Evolutionary conservation across 1,140 invertebrate genomes (phyloP), one percentile per base, ranked within the genome.

Genomic region (Microplitis mediator): DNA sequence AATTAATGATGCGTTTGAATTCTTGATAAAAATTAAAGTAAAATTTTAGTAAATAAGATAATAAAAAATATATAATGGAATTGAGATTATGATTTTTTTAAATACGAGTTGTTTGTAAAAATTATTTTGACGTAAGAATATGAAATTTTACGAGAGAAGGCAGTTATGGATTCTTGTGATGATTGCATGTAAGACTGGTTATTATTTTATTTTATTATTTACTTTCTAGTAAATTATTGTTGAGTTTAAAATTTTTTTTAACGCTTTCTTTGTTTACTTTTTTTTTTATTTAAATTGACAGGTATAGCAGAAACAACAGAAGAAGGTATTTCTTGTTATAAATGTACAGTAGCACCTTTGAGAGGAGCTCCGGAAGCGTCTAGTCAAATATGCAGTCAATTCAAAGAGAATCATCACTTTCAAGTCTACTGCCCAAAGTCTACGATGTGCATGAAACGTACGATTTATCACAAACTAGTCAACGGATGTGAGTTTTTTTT

Each of bases 401-500:
- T 95, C 79, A 91, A 95, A 76, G 88, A 89, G 45, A 91, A 91
- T 3, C 81, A 88, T 1, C 86, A 87, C 66, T 95, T 90, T 81
- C 88, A 93, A 74, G 89, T 92, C 0, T 89, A 91, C 62, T 95
- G 94, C 82, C 92, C 92, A 4, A 91, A 90, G 76, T 95, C 94
- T 4, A 95, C 93, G 0, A 91, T 94, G 87, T 95, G 94, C 78
- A 89, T 92, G 86, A 95, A 94, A 78, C 91, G 90, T 74, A 91
- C 92, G 5, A 90, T 90, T 70, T 84, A 89, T 74, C 87, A 90
- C 3, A 85, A 86, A 70, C 85, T 93, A 69, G 87, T 87, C 62
- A 90, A 91, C 79, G 91, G 90, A 86, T 89, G 91, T 92, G 84
- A 86, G 84, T 80, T 60, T 61, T 58, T 58, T 77, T 45, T 50